Conservation (phyloP, 2,797 vertebrate species). For the Triplophysa yarkandensis region DNA sequence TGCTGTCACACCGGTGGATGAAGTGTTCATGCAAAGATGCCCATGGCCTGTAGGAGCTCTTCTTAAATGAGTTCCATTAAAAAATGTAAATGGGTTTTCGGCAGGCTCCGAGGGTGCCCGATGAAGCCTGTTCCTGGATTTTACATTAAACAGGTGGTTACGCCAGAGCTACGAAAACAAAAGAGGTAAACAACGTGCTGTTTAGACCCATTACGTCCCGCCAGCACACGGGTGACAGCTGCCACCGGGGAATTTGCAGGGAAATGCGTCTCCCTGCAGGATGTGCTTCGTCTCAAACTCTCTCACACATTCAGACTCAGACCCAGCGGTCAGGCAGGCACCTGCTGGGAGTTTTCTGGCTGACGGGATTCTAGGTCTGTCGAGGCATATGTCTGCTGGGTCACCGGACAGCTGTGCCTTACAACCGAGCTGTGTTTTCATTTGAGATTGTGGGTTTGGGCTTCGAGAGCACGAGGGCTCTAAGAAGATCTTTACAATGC, state of each 20-base stretch:
- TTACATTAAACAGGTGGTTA: slow-evolving; percentile 35
- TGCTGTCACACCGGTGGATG: slow-evolving; percentile 46
- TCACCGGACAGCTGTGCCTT: slow-evolving; percentile 6
- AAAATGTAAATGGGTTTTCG: slow-evolving; percentile 38
- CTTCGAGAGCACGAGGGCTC: slow-evolving; percentile 4
- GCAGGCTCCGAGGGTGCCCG: slow-evolving; percentile 8
- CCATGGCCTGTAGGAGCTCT: slow-evolving; percentile 24
- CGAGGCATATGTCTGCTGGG: slow-evolving; percentile 44
- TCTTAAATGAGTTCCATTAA: slow-evolving; percentile 42
- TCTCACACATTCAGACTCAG: slow-evolving; percentile 27
- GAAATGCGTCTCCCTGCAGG: slow-evolving; percentile 5
- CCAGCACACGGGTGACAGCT: slow-evolving; percentile 15
- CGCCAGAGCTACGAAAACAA: slow-evolving; percentile 29
- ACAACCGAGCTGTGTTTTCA: slow-evolving; percentile 2
- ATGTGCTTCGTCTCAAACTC: not conserved
- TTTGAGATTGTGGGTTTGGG: slow-evolving; percentile 3
- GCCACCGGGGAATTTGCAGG: slow-evolving; percentile 2
- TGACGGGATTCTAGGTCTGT: slow-evolving; percentile 35
- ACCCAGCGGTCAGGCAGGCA: slow-evolving; percentile 21
- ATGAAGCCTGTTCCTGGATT: slow-evolving; percentile 34
- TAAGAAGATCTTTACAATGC: not conserved
- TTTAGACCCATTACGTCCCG: slow-evolving; percentile 26
- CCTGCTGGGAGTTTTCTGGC: slow-evolving; percentile 44
- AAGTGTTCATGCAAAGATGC: slow-evolving; percentile 40
- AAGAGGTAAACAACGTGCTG: slow-evolving; percentile 39